Evolutionary conservation across 1,140 invertebrate species (phyloP), one percentile per base, ranked within the genome.

Genomic region (Danaus plexippus): DNA sequence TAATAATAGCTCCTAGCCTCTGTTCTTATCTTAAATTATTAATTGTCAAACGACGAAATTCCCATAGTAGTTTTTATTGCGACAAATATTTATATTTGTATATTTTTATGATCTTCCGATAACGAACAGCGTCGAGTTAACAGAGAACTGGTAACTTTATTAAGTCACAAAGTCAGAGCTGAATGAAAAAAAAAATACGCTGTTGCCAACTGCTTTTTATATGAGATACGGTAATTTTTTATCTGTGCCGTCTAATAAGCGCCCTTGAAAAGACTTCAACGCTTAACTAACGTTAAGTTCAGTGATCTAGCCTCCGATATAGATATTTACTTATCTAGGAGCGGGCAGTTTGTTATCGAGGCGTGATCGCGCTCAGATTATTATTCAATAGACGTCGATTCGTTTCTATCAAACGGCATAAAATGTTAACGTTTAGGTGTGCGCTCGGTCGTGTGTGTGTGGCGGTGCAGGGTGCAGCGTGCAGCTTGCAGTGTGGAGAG

Each of bases 241-340:
- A 63, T 52, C 58, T 59, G 61, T 72, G 63, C 70, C 66, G 66
- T 69, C 64, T 75, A 76, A 75, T 75, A 79, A 77, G 77, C 77
- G 78, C 77, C 78, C 78, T 84, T 81, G 76, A 84, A 84, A 81
- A 84, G 77, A 84, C 80, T 77, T 84, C 78, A 84, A 84, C 80
- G 80, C 80, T 76, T 73, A 69, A 77, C 74, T 71, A 68, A 72
- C 68, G 68, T 61, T 64, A 69, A 74, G 78, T 78, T 80, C 75
- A 75, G 64, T 77, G 80, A 77, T 78, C 75, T 48, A 57, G 13
- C 46, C 50, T 52, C 47, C 55, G 15, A 57, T 41, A 57, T 57
- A 63, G 40, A 54, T 63, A 66, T 56, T 40, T 44, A 9, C 43
- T 51, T 46, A 55, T 44, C 22, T 32, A 32, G 22, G 22, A 32